phyloP scores from a whole-genome alignment of 2,888 invertebrate species.

The Cephus runcator region DNA sequence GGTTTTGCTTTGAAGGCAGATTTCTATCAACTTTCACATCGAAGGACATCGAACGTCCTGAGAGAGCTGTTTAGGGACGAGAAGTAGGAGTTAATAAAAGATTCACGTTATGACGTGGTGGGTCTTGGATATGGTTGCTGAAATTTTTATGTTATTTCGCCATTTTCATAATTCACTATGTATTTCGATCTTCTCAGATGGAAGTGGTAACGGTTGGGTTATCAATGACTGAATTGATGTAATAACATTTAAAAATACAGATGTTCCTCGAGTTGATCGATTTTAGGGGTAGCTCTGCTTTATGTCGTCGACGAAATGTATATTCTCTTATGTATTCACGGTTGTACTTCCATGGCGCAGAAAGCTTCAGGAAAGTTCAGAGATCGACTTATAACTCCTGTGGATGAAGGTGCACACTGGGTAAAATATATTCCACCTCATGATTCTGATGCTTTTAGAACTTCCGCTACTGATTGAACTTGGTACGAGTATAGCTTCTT shows the following conservation, averaged over 20 bases:
- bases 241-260: background rate
- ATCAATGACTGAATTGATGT: background rate
- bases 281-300: background rate
- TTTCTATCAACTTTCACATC: constrained; percentile 37
- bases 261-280: background rate
- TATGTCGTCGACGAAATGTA: background rate
- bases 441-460: constrained; percentile 40
- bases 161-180: background rate
- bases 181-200: background rate
- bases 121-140: background rate
- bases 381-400: constrained; percentile 30
- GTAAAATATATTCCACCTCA: constrained; percentile 41
- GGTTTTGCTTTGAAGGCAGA: constrained; percentile 56
- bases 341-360: constrained; percentile 30
- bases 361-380: constrained; percentile 30
- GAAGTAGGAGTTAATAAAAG: constrained; percentile 37
- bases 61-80: constrained; percentile 39
- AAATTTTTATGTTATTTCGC: background rate
- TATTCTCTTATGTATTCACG: constrained; percentile 14
- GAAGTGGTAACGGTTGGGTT: background rate
- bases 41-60: constrained; percentile 30
- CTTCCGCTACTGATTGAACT: constrained; percentile 37
- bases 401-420: constrained; percentile 39
- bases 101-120: background rate
- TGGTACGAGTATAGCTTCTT: constrained; percentile 46